phyloP scores from a whole-genome alignment of 2,113 vertebrate species.

The Dipodomys ordii region DNA sequence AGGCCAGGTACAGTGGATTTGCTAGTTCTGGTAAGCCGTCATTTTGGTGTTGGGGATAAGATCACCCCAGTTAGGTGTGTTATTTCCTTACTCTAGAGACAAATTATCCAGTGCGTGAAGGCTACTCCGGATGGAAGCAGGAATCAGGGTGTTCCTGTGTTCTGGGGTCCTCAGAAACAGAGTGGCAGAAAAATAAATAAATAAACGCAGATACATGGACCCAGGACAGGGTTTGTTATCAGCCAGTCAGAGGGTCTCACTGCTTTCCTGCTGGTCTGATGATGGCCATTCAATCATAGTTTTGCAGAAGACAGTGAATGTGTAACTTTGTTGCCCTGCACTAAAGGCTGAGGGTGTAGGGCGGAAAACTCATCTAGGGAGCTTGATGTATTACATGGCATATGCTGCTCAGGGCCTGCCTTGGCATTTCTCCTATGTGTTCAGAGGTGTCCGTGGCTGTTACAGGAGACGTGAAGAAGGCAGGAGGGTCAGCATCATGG shows the following conservation, averaged over 20 bases:
- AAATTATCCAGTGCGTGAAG: neutral
- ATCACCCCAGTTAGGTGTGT: too few relatives aligned
- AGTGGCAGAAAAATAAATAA: neutral
- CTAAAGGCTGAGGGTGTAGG: neutral
- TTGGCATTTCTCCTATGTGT: constrained; percentile 53
- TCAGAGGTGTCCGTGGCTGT: constrained; percentile 57
- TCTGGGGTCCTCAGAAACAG: neutral
- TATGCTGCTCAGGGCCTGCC: constrained; percentile 5
- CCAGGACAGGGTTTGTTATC: neutral
- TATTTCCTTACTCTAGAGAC: neutral
- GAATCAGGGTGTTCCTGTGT: neutral
- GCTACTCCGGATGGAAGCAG: neutral
- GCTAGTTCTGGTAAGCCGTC: neutral
- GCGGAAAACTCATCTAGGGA: neutral
- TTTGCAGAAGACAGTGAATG: neutral
- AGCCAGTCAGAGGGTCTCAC: neutral
- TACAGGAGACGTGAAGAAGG: neutral
- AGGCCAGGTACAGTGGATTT: too few relatives aligned
- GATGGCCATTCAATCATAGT: neutral
- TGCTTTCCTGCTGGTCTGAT: neutral
- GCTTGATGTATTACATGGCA: constrained; percentile 9
- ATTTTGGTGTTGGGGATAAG: neutral
- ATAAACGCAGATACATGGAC: neutral
- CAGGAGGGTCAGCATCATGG: neutral
- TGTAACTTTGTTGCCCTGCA: neutral